Conservation (phyloP, 1,140 invertebrate genomes). For the Hormaphis cornu region DNA sequence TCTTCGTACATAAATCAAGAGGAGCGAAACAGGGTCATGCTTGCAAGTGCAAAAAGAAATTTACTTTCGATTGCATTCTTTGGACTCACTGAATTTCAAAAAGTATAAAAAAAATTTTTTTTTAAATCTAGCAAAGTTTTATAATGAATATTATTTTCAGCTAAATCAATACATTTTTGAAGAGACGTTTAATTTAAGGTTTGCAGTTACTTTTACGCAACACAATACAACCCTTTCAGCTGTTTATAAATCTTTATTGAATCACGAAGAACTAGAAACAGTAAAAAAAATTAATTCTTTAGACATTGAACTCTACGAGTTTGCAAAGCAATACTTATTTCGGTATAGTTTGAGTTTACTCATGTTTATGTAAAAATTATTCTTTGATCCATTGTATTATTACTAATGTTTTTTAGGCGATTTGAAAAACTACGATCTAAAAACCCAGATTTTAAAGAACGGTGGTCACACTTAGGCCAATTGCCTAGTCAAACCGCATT, state of each 20-base stretch:
- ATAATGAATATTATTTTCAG: constrained; percentile 42
- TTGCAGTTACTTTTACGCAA: constrained; percentile 78
- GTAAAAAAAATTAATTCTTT: constrained; percentile 76
- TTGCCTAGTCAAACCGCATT: constrained; percentile 67
- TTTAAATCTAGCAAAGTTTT: background rate
- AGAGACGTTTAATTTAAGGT: constrained; percentile 88
- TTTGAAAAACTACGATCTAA: constrained; percentile 69
- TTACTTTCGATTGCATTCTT: constrained; percentile 92
- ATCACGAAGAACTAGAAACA: constrained; percentile 58
- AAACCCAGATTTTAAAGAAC: constrained; percentile 68
- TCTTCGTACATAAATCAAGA: constrained; percentile 58
- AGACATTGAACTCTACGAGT: constrained; percentile 89
- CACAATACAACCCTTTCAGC: constrained; percentile 80
- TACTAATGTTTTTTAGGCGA: constrained; percentile 43
- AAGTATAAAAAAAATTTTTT: constrained; percentile 47
- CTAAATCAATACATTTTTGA: constrained; percentile 95
- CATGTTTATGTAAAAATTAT: constrained; percentile 38
- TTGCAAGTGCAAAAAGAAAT: constrained; percentile 91
- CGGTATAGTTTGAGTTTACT: constrained; percentile 42
- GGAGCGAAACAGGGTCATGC: constrained; percentile 68
- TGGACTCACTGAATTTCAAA: constrained; percentile 91
- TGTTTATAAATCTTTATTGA: constrained; percentile 62
- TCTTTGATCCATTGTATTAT: background rate
- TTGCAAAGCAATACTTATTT: constrained; percentile 80
- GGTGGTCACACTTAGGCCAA: constrained; percentile 68